Percentiles rank a stretch among this genome's conserved stretches.
phyloP scores from a whole-genome alignment of 1,140 invertebrate genomes.

The Teleopsis dalmanni region DNA sequence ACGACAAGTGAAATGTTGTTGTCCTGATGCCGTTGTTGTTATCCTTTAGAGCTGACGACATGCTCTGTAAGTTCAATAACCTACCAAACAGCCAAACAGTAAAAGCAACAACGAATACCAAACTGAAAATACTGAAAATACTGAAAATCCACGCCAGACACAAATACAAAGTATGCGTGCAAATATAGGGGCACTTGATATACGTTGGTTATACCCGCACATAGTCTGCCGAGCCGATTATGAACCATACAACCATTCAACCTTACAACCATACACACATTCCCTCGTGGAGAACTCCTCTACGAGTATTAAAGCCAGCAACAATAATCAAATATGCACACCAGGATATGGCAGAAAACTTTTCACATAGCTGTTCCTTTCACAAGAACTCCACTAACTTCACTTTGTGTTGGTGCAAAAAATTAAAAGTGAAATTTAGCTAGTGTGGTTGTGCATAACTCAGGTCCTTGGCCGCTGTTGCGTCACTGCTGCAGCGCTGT shows the following conservation, averaged over 20 bases:
- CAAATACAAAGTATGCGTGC: slow-evolving; percentile 1
- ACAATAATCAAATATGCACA: neutral
- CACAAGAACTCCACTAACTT: neutral
- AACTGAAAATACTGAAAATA: neutral
- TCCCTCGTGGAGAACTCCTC: too few relatives aligned
- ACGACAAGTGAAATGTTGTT: slow-evolving; percentile 5
- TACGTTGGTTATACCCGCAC: neutral
- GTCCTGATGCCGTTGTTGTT: neutral
- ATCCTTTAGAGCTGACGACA: neutral
- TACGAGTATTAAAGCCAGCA: neutral
- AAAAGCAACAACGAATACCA: neutral
- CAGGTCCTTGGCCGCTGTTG: slow-evolving; percentile 30
- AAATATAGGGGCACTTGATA: neutral
- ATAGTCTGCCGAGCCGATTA: neutral
- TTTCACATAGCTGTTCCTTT: slow-evolving; percentile 6
- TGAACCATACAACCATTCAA: neutral
- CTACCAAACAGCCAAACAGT: neutral
- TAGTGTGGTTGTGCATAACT: slow-evolving; percentile 2
- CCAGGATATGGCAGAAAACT: neutral
- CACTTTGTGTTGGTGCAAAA: slow-evolving; percentile 28
- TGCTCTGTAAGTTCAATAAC: slow-evolving; percentile 8
- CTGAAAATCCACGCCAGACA: neutral
- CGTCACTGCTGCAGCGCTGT: slow-evolving; percentile 4
- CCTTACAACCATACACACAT: too few relatives aligned
- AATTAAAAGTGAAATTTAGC: slow-evolving; percentile 43